Conservation (phyloP, 2,113 vertebrate species). For the Siniperca chuatsi region DNA sequence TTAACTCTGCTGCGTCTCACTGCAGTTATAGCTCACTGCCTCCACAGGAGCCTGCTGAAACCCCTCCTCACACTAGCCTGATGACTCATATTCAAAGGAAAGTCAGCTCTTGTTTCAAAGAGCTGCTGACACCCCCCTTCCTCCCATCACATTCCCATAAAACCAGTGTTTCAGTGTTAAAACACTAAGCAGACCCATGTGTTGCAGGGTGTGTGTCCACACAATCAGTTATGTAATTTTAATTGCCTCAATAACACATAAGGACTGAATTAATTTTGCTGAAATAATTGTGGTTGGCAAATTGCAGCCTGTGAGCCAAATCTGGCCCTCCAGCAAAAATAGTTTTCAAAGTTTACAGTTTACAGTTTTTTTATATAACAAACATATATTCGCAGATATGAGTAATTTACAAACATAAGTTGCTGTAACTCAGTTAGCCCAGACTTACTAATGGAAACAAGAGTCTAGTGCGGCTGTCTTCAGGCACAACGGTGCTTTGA, state of each 20-base stretch:
- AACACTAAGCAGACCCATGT: slow-evolving; percentile 45
- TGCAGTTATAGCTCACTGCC: slow-evolving; percentile 34
- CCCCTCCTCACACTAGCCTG: not conserved
- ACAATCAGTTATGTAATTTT: not conserved
- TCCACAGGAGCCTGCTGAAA: slow-evolving; percentile 41
- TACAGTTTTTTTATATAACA: not conserved
- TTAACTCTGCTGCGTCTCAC: slow-evolving; percentile 8
- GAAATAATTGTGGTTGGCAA: not conserved
- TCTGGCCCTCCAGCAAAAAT: not conserved
- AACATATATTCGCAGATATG: not conserved
- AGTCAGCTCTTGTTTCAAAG: slow-evolving; percentile 36
- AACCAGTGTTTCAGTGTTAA: slow-evolving; percentile 35
- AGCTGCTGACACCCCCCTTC: not conserved
- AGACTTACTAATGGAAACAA: not conserved
- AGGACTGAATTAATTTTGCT: not conserved
- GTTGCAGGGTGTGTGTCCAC: slow-evolving; percentile 2
- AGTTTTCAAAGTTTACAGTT: not conserved
- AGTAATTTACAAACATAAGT: not conserved
- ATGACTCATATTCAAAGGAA: slow-evolving; percentile 46
- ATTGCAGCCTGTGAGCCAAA: not conserved
- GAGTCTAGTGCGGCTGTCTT: not conserved
- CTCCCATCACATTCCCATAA: slow-evolving; percentile 44
- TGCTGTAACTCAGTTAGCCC: too few relatives aligned
- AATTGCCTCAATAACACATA: not conserved
- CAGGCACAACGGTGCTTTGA: not conserved